Evolutionary conservation across 2,888 invertebrate genomes (phyloP).

Genomic region (Mythimna albipuncta): DNA sequence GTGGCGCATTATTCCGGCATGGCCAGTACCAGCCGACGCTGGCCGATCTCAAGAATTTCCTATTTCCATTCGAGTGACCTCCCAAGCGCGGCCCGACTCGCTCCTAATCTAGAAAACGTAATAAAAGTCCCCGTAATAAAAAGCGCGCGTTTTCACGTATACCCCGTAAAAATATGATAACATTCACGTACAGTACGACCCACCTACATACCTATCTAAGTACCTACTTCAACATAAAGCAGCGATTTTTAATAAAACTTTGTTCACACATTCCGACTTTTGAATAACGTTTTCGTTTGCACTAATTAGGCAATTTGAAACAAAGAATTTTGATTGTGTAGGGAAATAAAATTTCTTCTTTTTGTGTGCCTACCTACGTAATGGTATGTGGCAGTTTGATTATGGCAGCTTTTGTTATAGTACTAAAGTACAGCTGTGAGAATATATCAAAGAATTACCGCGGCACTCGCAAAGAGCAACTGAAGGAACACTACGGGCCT

Average conservation of each 20-base stretch:
- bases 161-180: constrained; percentile 90
- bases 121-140: constrained; percentile 88
- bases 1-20: constrained; percentile 60
- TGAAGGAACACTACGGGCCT: too few species aligned
- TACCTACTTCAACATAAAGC: constrained; percentile 54
- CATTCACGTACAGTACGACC: constrained; percentile 79
- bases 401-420: constrained; percentile 7
- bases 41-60: constrained; percentile 74
- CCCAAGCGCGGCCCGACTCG: constrained; percentile 57
- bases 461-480: too few species aligned
- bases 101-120: constrained; percentile 87
- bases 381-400: constrained; percentile 27
- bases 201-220: constrained; percentile 57
- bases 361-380: constrained; percentile 38
- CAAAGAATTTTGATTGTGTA: constrained; percentile 70
- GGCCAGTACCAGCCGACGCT: constrained; percentile 57
- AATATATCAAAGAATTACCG: too few species aligned
- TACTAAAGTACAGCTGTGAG: too few species aligned
- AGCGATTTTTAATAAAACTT: constrained; percentile 61
- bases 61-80: constrained; percentile 74
- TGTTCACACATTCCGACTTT: constrained; percentile 61
- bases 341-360: constrained; percentile 65
- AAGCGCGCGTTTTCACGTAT: constrained; percentile 86
- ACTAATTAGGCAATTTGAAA: constrained; percentile 73
- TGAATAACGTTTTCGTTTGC: constrained; percentile 64